phyloP scores from a whole-genome alignment of 2,797 vertebrate genomes.

The Hephaestus fuliginosus region DNA sequence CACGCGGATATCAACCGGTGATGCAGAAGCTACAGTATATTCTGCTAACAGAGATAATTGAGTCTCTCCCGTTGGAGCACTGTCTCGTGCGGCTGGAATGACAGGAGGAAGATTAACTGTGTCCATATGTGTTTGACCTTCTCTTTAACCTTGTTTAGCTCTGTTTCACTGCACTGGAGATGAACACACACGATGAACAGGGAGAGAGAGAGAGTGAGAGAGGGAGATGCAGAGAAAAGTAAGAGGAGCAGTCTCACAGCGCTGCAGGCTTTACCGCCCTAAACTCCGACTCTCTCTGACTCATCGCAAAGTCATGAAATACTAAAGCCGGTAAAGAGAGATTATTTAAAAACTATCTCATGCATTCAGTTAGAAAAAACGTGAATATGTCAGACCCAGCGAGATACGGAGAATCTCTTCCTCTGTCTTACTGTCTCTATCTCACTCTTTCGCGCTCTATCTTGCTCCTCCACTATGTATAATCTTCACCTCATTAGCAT shows the following conservation, averaged over 20 bases:
- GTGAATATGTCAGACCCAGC: slow-evolving; percentile 50
- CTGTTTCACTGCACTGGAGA: slow-evolving; percentile 55
- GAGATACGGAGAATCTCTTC: slow-evolving; percentile 50
- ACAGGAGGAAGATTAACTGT: slow-evolving; percentile 66
- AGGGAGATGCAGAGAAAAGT: slow-evolving; percentile 36
- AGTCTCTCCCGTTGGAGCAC: slow-evolving; percentile 46
- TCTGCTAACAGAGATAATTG: slow-evolving; percentile 52
- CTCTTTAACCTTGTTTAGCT: slow-evolving; percentile 80
- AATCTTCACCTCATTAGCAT: slow-evolving; percentile 82
- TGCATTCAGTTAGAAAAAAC: slow-evolving; percentile 54
- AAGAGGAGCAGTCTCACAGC: slow-evolving; percentile 38
- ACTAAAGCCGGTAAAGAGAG: slow-evolving; percentile 70
- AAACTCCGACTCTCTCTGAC: slow-evolving; percentile 63
- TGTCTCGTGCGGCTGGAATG: slow-evolving; percentile 50
- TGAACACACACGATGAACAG: slow-evolving; percentile 42
- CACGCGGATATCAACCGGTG: slow-evolving; percentile 2
- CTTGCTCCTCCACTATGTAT: slow-evolving; percentile 69
- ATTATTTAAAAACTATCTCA: slow-evolving; percentile 76
- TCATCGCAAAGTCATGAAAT: slow-evolving; percentile 77
- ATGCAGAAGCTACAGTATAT: slow-evolving; percentile 39
- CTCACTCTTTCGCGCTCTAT: slow-evolving; percentile 63
- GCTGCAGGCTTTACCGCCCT: slow-evolving; percentile 66
- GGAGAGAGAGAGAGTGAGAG: slow-evolving; percentile 19
- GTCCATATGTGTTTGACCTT: slow-evolving; percentile 76
- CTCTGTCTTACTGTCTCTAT: slow-evolving; percentile 65